phyloP scores from a whole-genome alignment of 2,113 vertebrate species.

The Cyrtonyx montezumae region DNA sequence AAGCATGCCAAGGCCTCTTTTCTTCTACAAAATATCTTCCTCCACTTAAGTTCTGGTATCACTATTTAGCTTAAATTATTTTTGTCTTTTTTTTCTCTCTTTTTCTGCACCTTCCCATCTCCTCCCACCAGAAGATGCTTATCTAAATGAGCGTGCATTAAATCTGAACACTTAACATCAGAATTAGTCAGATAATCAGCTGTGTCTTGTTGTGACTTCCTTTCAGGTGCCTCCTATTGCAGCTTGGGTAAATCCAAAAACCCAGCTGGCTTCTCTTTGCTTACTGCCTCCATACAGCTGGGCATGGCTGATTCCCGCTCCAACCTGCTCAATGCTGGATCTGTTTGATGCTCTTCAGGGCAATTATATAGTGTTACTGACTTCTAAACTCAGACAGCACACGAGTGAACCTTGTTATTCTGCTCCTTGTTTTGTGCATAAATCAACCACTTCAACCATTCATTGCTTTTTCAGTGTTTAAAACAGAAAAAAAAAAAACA shows the following conservation, averaged over 20 bases:
- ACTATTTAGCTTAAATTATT: background rate
- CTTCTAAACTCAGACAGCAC: background rate
- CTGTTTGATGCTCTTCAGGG: background rate
- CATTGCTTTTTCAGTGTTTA: background rate
- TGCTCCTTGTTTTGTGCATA: background rate
- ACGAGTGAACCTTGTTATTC: background rate
- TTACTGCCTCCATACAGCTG: background rate
- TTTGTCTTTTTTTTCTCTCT: rapidly evolving
- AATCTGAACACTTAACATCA: background rate
- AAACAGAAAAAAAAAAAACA: background rate
- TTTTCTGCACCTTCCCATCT: rapidly evolving
- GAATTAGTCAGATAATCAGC: background rate
- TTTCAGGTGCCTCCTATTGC: background rate
- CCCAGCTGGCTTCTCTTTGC: background rate
- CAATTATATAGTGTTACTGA: background rate
- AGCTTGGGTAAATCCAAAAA: background rate
- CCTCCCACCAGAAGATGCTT: rapidly evolving
- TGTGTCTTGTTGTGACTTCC: background rate
- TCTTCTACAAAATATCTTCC: background rate
- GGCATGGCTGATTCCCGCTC: background rate
- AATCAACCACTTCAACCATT: background rate
- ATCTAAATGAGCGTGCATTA: background rate
- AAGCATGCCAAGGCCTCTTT: background rate
- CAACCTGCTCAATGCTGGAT: background rate
- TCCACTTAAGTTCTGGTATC: background rate